phyloP scores from a whole-genome alignment of 2,888 invertebrate genomes.

The Rhyacophila evoluta region DNA sequence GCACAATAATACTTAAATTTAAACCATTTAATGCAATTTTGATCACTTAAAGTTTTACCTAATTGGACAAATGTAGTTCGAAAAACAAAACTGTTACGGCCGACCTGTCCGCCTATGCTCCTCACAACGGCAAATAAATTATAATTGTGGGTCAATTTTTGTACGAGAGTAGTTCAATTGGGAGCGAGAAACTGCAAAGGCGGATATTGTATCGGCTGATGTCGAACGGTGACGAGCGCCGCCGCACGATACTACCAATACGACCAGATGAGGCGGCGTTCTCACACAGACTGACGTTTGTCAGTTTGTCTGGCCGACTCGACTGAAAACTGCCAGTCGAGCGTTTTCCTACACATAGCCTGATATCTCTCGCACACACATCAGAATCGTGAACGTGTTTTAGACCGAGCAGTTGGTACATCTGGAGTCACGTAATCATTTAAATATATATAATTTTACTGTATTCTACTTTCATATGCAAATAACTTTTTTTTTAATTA shows the following conservation, averaged over 20 bases:
- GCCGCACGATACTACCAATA: background rate
- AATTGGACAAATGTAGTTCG: background rate
- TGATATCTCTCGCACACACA: background rate
- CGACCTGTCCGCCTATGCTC: background rate
- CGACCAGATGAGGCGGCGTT: background rate
- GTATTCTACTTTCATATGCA: no score
- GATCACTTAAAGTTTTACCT: background rate
- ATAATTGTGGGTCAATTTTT: conserved; percentile 13
- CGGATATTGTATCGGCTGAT: background rate
- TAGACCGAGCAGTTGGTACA: no score
- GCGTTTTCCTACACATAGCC: background rate
- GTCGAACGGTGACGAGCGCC: background rate
- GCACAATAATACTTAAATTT: background rate
- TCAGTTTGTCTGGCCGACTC: background rate
- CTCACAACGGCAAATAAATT: background rate
- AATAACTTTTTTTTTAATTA: no score
- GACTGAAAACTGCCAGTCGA: background rate
- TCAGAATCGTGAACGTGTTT: background rate
- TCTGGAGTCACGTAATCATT: no score
- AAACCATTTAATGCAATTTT: background rate
- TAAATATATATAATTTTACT: no score
- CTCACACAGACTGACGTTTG: conserved; percentile 1
- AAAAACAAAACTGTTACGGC: background rate
- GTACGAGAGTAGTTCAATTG: background rate
- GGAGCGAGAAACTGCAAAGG: conserved; percentile 12